Conservation (phyloP, 2,113 vertebrate genomes). For the Sialia sialis region DNA sequence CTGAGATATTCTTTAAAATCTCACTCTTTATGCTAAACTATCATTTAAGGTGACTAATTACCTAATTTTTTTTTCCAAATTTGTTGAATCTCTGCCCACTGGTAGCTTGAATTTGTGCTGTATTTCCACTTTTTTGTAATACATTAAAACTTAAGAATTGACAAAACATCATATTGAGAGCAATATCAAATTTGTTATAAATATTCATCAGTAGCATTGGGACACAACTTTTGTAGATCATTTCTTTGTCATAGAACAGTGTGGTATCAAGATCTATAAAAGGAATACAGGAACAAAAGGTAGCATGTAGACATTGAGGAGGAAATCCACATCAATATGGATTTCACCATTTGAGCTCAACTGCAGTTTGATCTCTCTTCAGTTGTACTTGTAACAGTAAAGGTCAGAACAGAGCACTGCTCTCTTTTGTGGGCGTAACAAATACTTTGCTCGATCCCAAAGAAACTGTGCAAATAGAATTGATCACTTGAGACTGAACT, state of each 20-base stretch:
- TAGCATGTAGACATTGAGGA: not conserved
- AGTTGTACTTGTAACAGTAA: not conserved
- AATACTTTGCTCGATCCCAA: not conserved
- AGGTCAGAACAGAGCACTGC: not conserved
- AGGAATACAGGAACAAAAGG: not conserved
- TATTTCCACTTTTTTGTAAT: not conserved
- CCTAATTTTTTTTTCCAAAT: not conserved
- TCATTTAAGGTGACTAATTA: not conserved
- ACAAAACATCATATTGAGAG: not conserved
- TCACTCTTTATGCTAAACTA: not conserved
- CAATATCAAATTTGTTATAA: not conserved
- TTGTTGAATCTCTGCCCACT: not conserved
- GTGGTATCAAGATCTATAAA: not conserved
- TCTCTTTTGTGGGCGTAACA: not conserved
- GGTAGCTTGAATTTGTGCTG: not conserved
- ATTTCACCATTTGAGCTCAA: not conserved
- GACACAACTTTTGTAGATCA: not conserved
- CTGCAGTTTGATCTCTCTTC: not conserved
- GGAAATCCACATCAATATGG: not conserved
- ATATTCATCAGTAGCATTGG: not conserved
- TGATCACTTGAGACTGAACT: not conserved
- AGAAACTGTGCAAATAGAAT: not conserved
- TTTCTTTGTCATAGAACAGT: not conserved
- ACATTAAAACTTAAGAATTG: not conserved
- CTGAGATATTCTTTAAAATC: not conserved